phyloP scores from a whole-genome alignment of 2,888 invertebrate species.

The Thereva nobilitata region DNA sequence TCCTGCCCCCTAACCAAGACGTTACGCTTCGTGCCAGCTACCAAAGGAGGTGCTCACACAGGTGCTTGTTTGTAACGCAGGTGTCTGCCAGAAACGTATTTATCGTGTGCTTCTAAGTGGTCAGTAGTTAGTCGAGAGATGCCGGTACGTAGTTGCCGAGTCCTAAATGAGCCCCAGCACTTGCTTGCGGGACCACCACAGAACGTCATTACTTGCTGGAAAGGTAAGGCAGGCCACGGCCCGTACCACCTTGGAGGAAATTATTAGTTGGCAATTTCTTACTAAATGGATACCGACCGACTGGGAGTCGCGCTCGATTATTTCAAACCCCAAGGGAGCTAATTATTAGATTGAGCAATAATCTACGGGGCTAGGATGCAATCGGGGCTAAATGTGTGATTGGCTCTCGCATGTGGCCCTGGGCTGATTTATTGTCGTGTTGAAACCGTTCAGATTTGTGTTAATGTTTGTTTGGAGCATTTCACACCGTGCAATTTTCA shows the following conservation, averaged over 20 bases:
- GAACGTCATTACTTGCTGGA: not conserved
- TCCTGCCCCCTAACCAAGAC: conserved; percentile 18
- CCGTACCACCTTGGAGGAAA: conserved; percentile 10
- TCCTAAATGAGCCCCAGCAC: conserved; percentile 19
- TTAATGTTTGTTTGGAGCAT: conserved; percentile 4
- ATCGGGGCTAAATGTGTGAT: conserved; percentile 30
- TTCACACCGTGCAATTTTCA: not conserved
- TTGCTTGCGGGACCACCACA: conserved; percentile 3
- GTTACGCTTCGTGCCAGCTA: conserved; percentile 15
- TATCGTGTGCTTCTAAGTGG: conserved; percentile 22
- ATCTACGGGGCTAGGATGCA: conserved; percentile 28
- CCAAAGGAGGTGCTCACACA: conserved; percentile 5
- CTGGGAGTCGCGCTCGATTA: conserved; percentile 25
- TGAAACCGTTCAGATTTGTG: conserved; percentile 20
- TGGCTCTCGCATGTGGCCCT: conserved; percentile 28
- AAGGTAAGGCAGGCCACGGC: not conserved
- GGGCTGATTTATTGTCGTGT: conserved; percentile 34
- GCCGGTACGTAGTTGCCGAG: not conserved
- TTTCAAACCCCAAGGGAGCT: conserved; percentile 36
- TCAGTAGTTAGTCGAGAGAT: conserved; percentile 25
- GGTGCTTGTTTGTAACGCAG: conserved; percentile 28
- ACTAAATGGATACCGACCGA: not conserved
- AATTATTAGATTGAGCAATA: conserved; percentile 37
- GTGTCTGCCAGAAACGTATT: conserved; percentile 27
- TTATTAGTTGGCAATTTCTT: conserved; percentile 14